Conservation (phyloP, 2,797 vertebrate genomes). For the Silurus lanzhouensis region DNA sequence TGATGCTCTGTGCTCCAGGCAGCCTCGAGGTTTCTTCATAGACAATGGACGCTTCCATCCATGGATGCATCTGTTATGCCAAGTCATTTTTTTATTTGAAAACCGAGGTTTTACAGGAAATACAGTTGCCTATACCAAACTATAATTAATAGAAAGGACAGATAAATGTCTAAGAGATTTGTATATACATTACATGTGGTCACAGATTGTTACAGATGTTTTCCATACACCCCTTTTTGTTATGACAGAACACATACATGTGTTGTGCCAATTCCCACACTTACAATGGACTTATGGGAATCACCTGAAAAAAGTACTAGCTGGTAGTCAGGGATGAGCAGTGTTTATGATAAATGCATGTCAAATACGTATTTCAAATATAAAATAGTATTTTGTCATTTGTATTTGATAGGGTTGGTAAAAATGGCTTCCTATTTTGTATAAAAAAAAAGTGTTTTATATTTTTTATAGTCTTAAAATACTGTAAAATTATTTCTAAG, state of each 20-base stretch:
- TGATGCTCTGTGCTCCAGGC: slow-evolving; percentile 25
- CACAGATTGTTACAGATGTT: slow-evolving; percentile 20
- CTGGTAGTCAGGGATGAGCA: not conserved
- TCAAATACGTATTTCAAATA: too few species aligned
- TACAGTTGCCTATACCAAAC: slow-evolving; percentile 14
- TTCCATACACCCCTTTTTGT: not conserved
- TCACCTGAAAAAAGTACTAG: not conserved
- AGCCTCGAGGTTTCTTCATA: slow-evolving; percentile 8
- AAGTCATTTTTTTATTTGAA: not conserved
- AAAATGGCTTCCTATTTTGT: too few species aligned
- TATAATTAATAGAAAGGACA: not conserved
- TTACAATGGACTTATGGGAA: slow-evolving; percentile 2
- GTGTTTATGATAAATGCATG: too few species aligned
- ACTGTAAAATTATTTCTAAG: too few species aligned
- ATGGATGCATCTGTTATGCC: slow-evolving; percentile 9
- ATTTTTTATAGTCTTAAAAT: too few species aligned
- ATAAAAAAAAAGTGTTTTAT: too few species aligned
- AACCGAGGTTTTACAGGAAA: not conserved
- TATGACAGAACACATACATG: slow-evolving; percentile 15
- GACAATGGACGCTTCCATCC: slow-evolving; percentile 17
- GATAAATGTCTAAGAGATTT: not conserved
- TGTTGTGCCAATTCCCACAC: slow-evolving; percentile 25
- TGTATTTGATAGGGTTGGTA: too few species aligned
- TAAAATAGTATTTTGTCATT: too few species aligned
- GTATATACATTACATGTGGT: not conserved